phyloP scores from a whole-genome alignment of 2,888 invertebrate genomes.

The Conistra vaccinii region DNA sequence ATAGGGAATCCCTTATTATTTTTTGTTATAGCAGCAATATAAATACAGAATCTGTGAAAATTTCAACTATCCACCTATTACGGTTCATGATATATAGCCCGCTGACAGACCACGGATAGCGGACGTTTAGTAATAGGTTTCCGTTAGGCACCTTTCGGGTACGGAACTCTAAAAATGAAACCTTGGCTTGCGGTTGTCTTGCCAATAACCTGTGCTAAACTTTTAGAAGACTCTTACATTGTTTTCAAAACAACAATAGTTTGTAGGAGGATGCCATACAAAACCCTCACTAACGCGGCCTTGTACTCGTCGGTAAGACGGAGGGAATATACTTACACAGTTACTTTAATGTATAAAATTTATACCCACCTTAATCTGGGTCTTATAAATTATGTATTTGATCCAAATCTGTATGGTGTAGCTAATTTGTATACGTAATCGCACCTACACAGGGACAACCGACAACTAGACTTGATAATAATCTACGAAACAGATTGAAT shows the following conservation, averaged over 20 bases:
- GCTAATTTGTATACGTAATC: conserved; percentile 52
- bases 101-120: no score
- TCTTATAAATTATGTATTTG: conserved; percentile 52
- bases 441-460: conserved; percentile 36
- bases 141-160: no score
- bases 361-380: conserved; percentile 27
- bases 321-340: neutral
- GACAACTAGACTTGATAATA: conserved; percentile 28
- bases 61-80: no score
- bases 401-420: conserved; percentile 46
- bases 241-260: neutral
- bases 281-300: neutral
- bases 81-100: no score
- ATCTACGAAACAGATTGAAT: conserved; percentile 8
- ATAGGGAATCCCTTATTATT: no score
- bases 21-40: no score
- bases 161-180: no score
- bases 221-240: neutral
- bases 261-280: neutral
- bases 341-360: conserved; percentile 2
- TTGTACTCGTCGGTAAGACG: neutral
- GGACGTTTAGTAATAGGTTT: no score
- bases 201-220: neutral
- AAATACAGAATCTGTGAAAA: no score
- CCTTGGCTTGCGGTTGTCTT: neutral